Base-by-base conservation (phyloP, 2,113 vertebrate species). In the Columba livia region DNA sequence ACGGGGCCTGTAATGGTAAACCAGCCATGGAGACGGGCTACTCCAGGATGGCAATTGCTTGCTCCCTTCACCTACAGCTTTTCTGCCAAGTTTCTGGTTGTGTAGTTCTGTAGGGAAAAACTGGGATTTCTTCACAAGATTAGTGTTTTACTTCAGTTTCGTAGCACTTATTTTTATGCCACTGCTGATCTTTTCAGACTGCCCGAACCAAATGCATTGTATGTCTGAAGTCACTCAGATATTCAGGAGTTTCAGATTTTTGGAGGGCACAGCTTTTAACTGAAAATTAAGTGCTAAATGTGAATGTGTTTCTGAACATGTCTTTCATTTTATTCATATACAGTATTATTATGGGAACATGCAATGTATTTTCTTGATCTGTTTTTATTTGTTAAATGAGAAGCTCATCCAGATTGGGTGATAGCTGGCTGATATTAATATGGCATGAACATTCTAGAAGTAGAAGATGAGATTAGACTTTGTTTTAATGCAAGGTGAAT, bases 21-120 rank as follows among this genome's bases (percentile, higher is more conserved):
- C 11, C 18, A 58, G 10, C 28, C 25, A 31, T 25, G 4, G 0
- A 36, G 67, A 18, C 1, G 0, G 19, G 9, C 13, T 28, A 18
- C 56, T 42, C 14, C 23, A 3, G 25, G 29, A 51, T 9, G 13
- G 17, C 24, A 17, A 5, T 5, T 58, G 25, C 32, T 40, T 65
- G 16, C 11, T 5, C 15, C 18, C 5, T 3, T 6, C n/a, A 13
- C 26, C 25, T 25, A 25, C 54, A 50, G 36, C 34, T 44, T 12
- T 60, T 58, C 29, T 78, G 21, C 23, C 12, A 53, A 40, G 29
- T 47, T 85, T 62, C 53, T 77, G 42, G 7, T 57, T 7, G 6
- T 47, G 1, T 11, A 47, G 19, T 17, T 72, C 31, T 48, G 28
- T 11, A 36, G 50, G 56, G 53, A 25, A 61, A 70, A 51, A 12